Evolutionary conservation across 2,797 vertebrate genomes (phyloP).

Genomic region (Clarias platycephalus): DNA sequence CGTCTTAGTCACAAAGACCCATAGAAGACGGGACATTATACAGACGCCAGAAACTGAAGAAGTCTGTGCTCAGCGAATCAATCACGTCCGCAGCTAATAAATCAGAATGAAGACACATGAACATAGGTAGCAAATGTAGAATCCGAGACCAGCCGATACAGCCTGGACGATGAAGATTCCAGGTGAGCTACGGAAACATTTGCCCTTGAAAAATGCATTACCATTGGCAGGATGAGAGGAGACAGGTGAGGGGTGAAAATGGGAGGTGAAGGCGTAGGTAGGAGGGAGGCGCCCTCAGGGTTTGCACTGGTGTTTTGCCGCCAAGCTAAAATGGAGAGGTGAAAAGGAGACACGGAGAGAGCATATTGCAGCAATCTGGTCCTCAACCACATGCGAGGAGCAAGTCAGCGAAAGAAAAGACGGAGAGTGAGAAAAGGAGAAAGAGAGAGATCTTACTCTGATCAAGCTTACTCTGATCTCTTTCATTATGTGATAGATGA

Average conservation of each 20-base stretch:
- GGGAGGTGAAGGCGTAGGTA: slow-evolving; percentile 5
- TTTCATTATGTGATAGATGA: slow-evolving; percentile 15
- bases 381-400: not conserved
- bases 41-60: slow-evolving; percentile 25
- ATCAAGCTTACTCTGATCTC: slow-evolving; percentile 1
- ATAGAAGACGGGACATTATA: slow-evolving; percentile 9
- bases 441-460: slow-evolving; percentile 4
- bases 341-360: slow-evolving; percentile 42
- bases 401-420: not conserved
- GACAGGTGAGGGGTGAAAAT: slow-evolving; percentile 15
- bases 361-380: slow-evolving; percentile 39
- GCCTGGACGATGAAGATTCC: not conserved
- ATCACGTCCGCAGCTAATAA: slow-evolving; percentile 68
- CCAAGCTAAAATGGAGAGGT: slow-evolving; percentile 37
- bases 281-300: slow-evolving; percentile 26
- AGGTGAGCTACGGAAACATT: slow-evolving; percentile 6
- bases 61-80: slow-evolving; percentile 52
- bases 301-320: slow-evolving; percentile 24
- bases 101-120: slow-evolving; percentile 67
- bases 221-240: slow-evolving; percentile 17
- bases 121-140: slow-evolving; percentile 57
- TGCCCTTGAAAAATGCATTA: slow-evolving; percentile 33
- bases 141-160: slow-evolving; percentile 21
- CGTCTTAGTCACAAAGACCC: slow-evolving; percentile 35
- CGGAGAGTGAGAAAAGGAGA: not conserved